Evolutionary conservation across 2,113 vertebrate species (phyloP).

Genomic region (Pseudopipra pipra): DNA sequence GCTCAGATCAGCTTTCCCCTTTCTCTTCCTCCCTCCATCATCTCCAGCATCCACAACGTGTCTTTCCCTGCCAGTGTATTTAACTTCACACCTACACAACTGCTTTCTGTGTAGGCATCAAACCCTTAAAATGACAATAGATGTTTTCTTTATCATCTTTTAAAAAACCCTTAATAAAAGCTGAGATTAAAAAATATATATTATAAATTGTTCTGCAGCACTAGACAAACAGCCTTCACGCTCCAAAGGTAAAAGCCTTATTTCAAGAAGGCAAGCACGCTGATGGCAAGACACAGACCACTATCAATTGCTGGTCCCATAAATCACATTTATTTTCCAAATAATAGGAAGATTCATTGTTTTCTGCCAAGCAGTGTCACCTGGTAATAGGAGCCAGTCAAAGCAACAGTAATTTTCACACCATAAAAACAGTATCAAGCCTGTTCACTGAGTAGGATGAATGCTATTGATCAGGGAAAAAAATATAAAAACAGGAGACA

Average conservation of each 20-base stretch:
- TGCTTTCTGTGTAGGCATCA: neutral
- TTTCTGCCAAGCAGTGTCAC: conserved; percentile 12
- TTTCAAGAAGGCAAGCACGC: neutral
- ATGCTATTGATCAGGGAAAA: neutral
- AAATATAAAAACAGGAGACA: neutral
- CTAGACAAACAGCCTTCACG: conserved; percentile 19
- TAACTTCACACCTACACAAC: neutral
- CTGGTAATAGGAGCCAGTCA: conserved; percentile 27
- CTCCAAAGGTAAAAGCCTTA: neutral
- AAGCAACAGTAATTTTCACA: conserved; percentile 54
- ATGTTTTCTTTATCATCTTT: neutral
- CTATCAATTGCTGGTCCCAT: neutral
- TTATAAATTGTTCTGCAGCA: neutral
- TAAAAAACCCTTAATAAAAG: neutral
- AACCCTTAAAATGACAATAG: neutral
- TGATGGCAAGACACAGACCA: neutral
- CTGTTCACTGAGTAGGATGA: conserved; percentile 29
- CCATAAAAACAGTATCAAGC: conserved; percentile 40
- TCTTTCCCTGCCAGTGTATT: neutral
- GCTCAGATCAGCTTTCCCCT: neutral
- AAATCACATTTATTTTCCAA: conserved; percentile 39
- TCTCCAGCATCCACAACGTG: neutral
- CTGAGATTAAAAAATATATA: neutral
- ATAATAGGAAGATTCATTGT: conserved; percentile 39
- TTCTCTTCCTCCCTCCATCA: neutral